Base-by-base conservation (phyloP, 2,888 invertebrate genomes). In the Lampropteryx suffumata region DNA sequence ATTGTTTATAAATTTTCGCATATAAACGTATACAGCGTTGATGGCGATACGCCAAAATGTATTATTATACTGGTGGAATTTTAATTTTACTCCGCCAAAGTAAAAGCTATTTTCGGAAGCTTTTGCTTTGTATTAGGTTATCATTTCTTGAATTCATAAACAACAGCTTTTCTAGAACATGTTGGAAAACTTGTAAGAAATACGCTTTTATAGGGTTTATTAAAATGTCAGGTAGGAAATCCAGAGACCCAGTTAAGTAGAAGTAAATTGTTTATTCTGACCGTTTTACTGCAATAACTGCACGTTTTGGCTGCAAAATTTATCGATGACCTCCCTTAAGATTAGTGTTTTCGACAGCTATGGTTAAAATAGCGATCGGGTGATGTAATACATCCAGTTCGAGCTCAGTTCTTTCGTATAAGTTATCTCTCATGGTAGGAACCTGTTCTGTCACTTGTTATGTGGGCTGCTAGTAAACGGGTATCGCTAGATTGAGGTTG, bases 41-140 rank as follows among this genome's bases (percentile, higher is more conserved):
- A 72, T 85, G 88, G 88, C 87, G 64, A 45, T 61, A 70, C 69
- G 88, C 88, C 88, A 88, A 76, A 72, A 73, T 82, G 64, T 87
- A 85, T 83, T 82, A 84, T 81, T 83, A 81, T 76, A 70, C 71
- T 59, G 65, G 59, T 57, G 61, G 79, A 78, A 82, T 79, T 83
- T 79, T 70, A 75, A 76, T 76, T 79, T 83, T 77, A 73, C 69
- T 60, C 72, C 62, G 65, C 63, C 60, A 63, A 65, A 65, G 62
- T 69, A 67, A 69, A 46, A 62, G 71, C 66, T 83, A 84, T 84
- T 84, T 71, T 49, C n/a, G 67, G 58, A 21, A 27, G 39, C 33
- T 53, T 58, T 55, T 59, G 39, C 53, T 48, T 50, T 41, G 49
- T 42, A 37, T 49, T 33, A 48, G 35, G 42, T 29, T 52, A 47